Evolutionary conservation across 2,113 vertebrate species (phyloP), one percentile per base, ranked within the genome.

Genomic region (Istiophorus platypterus): DNA sequence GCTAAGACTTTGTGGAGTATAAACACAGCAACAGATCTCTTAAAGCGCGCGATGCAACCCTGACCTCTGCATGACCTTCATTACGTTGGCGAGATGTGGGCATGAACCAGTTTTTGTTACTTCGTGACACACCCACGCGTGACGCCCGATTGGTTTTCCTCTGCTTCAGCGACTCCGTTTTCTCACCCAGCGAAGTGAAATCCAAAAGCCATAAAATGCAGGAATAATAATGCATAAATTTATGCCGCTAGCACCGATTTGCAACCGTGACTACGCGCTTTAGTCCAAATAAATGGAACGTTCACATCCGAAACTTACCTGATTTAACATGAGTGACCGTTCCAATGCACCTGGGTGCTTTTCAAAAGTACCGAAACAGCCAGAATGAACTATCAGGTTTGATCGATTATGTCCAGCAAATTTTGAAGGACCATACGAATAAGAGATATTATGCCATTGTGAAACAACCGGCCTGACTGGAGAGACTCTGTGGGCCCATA

Each of bases 1-100:
- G 76, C 73, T 58, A n/a, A 86, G 69, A 78, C 41, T 67, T 39
- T 27, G 81, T 66, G 87, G 89, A 86, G 89, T 63, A 41, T 14
- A 61, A 86, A 72, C 52, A 18, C 57, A 74, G 45, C 54, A 15
- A 12, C 56, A 15, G n/a, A 67, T 75, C 59, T 79, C 68, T 69
- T 7, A 70, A 71, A 81, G 68, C 67, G 12, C 76, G 52, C 27
- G 4, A 62, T 51, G 64, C 34, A 31, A 3, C 37, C 26, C 0
- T 70, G 54, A 85, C 63, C 62, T 87, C 15, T 14, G 12, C n/a
- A 5, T 54, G 12, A 66, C 71, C 73, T 81, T 66, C 51, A n/a
- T 72, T 29, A 78, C 59, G 74, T 63, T 54, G 56, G 34, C 5
- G 15, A 39, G 17, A 58, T 56, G 26, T n/a, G 12, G 24, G 52